These are phyloP conservation scores for Diploptera punctata DNA, from an alignment of 2,888 invertebrate genomes.

Conservation along the genomic window DNA sequence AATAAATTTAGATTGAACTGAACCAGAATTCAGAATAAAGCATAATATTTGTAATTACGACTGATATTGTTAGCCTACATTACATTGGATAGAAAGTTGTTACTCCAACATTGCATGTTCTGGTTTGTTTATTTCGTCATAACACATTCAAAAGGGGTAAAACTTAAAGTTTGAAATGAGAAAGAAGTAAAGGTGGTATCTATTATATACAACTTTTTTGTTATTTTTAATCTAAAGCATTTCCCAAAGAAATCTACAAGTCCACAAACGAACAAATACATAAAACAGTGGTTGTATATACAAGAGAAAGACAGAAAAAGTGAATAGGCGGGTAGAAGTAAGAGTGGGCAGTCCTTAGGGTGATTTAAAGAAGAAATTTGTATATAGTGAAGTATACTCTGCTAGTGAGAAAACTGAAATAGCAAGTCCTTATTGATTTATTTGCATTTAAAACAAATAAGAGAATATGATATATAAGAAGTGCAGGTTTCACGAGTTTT, in stretches of 20 bases:
- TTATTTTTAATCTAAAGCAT: slow-evolving; percentile 13
- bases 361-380: slow-evolving; percentile 10
- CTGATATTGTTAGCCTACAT: too few relatives aligned
- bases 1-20: too few relatives aligned
- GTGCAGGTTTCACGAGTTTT: slow-evolving; percentile 31
- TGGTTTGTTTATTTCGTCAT: background rate
- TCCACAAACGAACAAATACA: slow-evolving; percentile 20
- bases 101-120: slow-evolving; percentile 12
- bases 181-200: slow-evolving; percentile 1
- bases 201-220: slow-evolving; percentile 29
- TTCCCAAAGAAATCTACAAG: slow-evolving; percentile 17
- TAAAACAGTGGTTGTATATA: slow-evolving; percentile 8
- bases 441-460: slow-evolving; percentile 5
- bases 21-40: too few relatives aligned
- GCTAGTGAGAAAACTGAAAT: slow-evolving; percentile 30
- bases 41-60: too few relatives aligned
- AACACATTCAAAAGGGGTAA: background rate
- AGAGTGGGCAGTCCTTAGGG: background rate
- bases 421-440: slow-evolving; percentile 29
- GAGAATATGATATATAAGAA: slow-evolving; percentile 8
- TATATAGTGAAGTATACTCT: slow-evolving; percentile 5
- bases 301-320: slow-evolving; percentile 21
- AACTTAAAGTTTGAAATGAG: background rate
- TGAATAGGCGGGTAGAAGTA: background rate
- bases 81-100: too few relatives aligned